Evolutionary conservation across 2,888 invertebrate species (phyloP).

Genomic region (Agrenia bidenticulata): DNA sequence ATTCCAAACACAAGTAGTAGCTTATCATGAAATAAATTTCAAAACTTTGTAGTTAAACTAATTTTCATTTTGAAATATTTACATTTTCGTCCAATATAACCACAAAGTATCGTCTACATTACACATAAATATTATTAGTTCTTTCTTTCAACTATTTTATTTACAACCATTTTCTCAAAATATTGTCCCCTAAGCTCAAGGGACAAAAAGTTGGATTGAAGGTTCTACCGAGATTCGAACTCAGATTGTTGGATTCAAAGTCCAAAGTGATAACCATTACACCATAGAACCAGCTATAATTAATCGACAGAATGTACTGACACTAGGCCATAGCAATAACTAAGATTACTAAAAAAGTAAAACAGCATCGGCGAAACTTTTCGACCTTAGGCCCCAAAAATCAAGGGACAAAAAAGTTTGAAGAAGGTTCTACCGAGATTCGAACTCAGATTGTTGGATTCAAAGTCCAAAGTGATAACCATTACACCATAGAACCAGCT

Average conservation of each 20-base stretch:
- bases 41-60: no score
- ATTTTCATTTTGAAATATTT: no score
- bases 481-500: constrained; percentile 26
- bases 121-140: no score
- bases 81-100: no score
- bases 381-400: background rate
- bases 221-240: constrained; percentile 28
- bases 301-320: background rate
- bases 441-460: constrained; percentile 31
- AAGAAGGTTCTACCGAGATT: constrained; percentile 24
- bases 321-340: no score
- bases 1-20: no score
- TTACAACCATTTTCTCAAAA: no score
- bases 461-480: constrained; percentile 34
- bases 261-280: constrained; percentile 28
- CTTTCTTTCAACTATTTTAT: no score
- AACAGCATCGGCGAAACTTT: background rate
- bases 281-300: constrained; percentile 14
- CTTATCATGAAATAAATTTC: no score
- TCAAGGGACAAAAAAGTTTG: background rate
- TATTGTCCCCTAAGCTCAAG: no score
- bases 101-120: no score
- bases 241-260: constrained; percentile 28
- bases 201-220: no score
- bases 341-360: background rate